Conservation (phyloP, 2,113 vertebrate species). For the Pongo abelii region DNA sequence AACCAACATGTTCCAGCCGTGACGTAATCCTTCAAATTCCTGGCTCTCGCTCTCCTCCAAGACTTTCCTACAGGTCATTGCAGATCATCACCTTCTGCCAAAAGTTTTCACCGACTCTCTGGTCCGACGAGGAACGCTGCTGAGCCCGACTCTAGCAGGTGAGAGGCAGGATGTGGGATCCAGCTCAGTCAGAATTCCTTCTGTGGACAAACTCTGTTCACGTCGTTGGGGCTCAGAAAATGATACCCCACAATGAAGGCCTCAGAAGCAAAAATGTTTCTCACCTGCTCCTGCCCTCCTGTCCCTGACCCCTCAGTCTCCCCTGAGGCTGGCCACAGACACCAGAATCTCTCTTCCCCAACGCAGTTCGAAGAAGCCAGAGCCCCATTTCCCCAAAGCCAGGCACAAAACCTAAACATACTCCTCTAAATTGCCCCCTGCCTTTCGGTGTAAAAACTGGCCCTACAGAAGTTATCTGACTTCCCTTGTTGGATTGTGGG, state of each 20-base stretch:
- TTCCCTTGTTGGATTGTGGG: neutral
- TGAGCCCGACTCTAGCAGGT: accelerated
- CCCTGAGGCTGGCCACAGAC: neutral
- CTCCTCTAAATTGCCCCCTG: neutral
- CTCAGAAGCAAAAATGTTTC: neutral
- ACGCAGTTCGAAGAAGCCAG: neutral
- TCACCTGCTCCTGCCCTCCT: neutral
- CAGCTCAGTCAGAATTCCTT: neutral
- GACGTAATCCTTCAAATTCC: neutral
- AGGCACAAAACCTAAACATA: neutral
- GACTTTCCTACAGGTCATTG: accelerated
- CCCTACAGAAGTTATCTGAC: neutral
- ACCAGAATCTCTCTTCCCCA: neutral
- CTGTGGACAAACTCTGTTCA: too few relatives aligned
- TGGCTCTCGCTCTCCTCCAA: accelerated
- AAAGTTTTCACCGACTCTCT: accelerated
- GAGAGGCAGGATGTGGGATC: accelerated
- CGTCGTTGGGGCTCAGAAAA: neutral
- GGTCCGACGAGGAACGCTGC: accelerated
- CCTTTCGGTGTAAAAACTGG: neutral
- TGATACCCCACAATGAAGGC: neutral
- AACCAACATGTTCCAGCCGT: too few relatives aligned
- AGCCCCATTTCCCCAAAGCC: neutral
- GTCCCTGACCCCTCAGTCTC: neutral
- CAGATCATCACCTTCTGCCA: accelerated